Percentiles rank a stretch among this genome's conserved stretches.
phyloP scores from a whole-genome alignment of 2,888 invertebrate species.

The Amiota communis region DNA sequence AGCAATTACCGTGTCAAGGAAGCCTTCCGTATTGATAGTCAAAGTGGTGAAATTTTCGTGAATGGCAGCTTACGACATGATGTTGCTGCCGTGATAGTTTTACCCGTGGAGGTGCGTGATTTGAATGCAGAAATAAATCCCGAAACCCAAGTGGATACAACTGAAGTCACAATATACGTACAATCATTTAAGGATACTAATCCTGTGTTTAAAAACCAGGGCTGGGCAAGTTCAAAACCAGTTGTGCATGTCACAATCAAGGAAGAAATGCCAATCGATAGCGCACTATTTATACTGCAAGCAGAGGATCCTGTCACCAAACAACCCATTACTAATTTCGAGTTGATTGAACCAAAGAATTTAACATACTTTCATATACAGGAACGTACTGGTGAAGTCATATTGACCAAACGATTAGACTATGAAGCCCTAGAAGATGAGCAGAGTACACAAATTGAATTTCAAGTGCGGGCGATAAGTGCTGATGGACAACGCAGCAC shows the following conservation, averaged over 20 bases:
- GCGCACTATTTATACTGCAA: slow-evolving; percentile 79
- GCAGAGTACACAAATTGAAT: slow-evolving; percentile 67
- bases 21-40: slow-evolving; percentile 81
- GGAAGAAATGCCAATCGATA: slow-evolving; percentile 85
- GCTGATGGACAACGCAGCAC: slow-evolving; percentile 75
- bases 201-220: slow-evolving; percentile 82
- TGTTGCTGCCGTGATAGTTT: slow-evolving; percentile 81
- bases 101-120: slow-evolving; percentile 82
- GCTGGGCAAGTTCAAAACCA: slow-evolving; percentile 83
- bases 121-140: slow-evolving; percentile 80
- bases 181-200: slow-evolving; percentile 85
- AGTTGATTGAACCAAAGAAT: slow-evolving; percentile 76
- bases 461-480: slow-evolving; percentile 76
- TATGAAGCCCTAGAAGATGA: slow-evolving; percentile 79
- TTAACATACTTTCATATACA: slow-evolving; percentile 76
- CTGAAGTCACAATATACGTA: slow-evolving; percentile 84
- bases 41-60: slow-evolving; percentile 80
- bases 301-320: slow-evolving; percentile 83
- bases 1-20: slow-evolving; percentile 79
- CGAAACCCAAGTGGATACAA: slow-evolving; percentile 78
- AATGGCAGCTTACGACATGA: slow-evolving; percentile 82
- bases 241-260: slow-evolving; percentile 80
- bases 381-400: slow-evolving; percentile 82
- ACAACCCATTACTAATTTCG: slow-evolving; percentile 77
- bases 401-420: slow-evolving; percentile 82